Evolutionary conservation across 2,888 invertebrate species (phyloP).

Genomic region (Xanthorhoe designata): DNA sequence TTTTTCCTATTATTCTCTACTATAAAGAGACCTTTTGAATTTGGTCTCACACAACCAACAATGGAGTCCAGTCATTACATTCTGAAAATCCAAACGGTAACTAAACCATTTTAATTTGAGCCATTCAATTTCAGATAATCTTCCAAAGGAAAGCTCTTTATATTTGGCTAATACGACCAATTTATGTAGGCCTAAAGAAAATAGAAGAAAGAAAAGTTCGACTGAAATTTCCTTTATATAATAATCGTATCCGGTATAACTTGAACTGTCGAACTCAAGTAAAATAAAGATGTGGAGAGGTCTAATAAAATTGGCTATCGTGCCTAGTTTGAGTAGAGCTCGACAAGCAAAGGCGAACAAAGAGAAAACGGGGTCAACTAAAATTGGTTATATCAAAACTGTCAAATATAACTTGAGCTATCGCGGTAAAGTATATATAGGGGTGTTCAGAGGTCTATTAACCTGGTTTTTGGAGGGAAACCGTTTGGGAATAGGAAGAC

Average conservation of each 20-base stretch:
- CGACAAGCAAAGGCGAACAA: no score
- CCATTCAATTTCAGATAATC: not conserved
- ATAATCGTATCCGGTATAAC: not conserved
- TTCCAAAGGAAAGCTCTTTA: not conserved
- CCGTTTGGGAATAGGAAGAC: slow-evolving; percentile 1
- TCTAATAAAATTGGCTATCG: no score
- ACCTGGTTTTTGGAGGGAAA: not conserved
- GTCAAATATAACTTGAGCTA: no score
- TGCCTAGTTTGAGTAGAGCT: no score
- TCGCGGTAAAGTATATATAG: no score
- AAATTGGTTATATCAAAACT: no score
- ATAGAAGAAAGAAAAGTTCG: not conserved
- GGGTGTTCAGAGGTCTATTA: slow-evolving; percentile 2
- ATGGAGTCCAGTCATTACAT: not conserved
- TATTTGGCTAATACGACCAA: not conserved
- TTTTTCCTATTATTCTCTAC: not conserved
- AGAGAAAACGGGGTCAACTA: no score
- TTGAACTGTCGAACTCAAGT: not conserved
- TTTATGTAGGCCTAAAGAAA: not conserved
- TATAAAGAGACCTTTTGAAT: not conserved
- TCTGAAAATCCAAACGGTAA: not conserved
- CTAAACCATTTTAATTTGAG: not conserved
- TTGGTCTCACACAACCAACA: not conserved
- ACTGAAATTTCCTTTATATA: not conserved
- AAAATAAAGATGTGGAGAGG: not conserved